Evolutionary conservation across 2,888 invertebrate genomes (phyloP).

Genomic region (Drosophila recens): DNA sequence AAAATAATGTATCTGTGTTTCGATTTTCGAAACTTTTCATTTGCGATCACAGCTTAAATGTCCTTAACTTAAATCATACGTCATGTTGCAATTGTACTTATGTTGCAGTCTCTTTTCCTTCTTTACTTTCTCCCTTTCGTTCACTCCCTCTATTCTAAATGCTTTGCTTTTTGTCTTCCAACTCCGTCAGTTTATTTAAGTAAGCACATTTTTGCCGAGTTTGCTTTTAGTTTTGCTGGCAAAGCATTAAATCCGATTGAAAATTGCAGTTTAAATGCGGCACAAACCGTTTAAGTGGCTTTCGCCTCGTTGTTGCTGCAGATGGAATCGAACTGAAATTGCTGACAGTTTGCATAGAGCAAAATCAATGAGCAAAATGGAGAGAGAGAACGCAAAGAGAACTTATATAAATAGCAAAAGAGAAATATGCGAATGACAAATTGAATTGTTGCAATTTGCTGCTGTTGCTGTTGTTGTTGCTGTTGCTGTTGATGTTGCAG

Average conservation of each 20-base stretch:
- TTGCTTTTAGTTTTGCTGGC: conserved; percentile 28
- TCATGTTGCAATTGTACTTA: too few relatives aligned
- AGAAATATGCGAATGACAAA: conserved; percentile 50
- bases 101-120: not conserved
- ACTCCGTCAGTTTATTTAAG: conserved; percentile 43
- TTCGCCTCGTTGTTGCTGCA: conserved; percentile 25
- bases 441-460: conserved; percentile 61
- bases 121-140: not conserved
- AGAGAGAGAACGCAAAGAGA: conserved; percentile 7
- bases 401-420: conserved; percentile 32
- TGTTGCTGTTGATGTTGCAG: conserved; percentile 16
- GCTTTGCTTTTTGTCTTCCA: conserved; percentile 15
- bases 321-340: conserved; percentile 3
- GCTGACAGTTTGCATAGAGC: conserved; percentile 15
- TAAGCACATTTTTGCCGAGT: conserved; percentile 38
- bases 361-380: conserved; percentile 23
- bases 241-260: conserved; percentile 50
- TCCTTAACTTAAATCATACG: too few relatives aligned
- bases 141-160: not conserved
- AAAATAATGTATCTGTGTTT: too few relatives aligned
- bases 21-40: too few relatives aligned
- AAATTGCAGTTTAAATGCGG: conserved; percentile 43
- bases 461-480: conserved; percentile 7
- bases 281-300: conserved; percentile 22
- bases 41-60: too few relatives aligned